Percentiles rank a stretch among this genome's conserved stretches.
phyloP scores from a whole-genome alignment of 2,888 invertebrate species.

The Dolichomitus sp. region DNA sequence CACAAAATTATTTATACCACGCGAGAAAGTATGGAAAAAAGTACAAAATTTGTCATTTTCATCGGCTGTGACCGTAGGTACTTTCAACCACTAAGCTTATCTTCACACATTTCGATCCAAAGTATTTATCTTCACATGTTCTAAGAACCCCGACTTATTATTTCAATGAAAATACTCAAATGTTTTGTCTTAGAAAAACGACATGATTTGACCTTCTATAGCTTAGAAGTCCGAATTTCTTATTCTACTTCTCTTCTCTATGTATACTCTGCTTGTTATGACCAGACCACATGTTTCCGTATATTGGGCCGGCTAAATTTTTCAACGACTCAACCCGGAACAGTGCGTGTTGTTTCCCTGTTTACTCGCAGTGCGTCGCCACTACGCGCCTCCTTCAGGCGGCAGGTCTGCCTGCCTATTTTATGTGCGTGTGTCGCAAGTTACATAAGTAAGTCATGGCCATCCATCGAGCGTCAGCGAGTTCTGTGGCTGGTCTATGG shows the following conservation, averaged over 20 bases:
- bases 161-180: no score
- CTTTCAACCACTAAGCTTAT: no score
- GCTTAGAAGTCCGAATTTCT: not conserved
- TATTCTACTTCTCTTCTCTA: not conserved
- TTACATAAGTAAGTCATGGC: slow-evolving; percentile 36
- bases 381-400: not conserved
- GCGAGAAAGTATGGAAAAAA: not conserved
- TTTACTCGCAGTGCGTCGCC: not conserved
- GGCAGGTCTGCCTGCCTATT: not conserved
- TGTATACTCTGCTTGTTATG: not conserved
- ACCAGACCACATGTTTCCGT: not conserved
- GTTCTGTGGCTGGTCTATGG: not conserved
- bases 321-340: not conserved
- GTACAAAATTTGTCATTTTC: no score
- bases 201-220: not conserved
- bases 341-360: not conserved
- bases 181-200: not conserved
- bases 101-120: no score
- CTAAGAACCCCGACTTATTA: no score
- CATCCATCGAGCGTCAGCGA: not conserved
- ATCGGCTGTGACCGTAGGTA: no score
- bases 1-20: no score
- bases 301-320: not conserved
- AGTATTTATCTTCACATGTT: no score
- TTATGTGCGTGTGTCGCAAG: slow-evolving; percentile 1